phyloP scores from a whole-genome alignment of 1,140 invertebrate genomes.

The Adelges cooleyi region DNA sequence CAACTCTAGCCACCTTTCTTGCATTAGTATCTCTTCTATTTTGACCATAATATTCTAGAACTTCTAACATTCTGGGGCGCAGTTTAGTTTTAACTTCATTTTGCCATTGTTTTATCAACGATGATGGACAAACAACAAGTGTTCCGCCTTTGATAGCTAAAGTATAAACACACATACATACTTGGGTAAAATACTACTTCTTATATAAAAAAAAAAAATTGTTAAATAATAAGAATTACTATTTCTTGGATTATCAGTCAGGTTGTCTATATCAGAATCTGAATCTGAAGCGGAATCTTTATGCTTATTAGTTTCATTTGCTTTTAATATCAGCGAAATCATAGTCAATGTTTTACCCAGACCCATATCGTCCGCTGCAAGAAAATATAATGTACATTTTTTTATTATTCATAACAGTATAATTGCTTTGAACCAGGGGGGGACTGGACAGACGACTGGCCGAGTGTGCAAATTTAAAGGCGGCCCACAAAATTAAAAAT shows the following conservation, averaged over 20 bases:
- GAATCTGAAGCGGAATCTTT: slow-evolving; percentile 31
- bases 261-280: slow-evolving; percentile 35
- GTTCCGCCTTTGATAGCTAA: slow-evolving; percentile 49
- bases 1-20: slow-evolving; percentile 47
- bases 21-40: slow-evolving; percentile 56
- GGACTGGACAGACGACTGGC: too few relatives aligned
- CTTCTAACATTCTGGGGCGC: slow-evolving; percentile 47
- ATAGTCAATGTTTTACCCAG: slow-evolving; percentile 86
- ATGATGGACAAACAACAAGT: slow-evolving; percentile 80
- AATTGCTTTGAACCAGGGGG: too few relatives aligned
- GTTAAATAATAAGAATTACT: background rate
- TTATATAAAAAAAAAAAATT: too few relatives aligned
- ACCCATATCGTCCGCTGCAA: slow-evolving; percentile 87
- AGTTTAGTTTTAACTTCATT: slow-evolving; percentile 60
- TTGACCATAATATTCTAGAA: slow-evolving; percentile 68
- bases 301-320: slow-evolving; percentile 35
- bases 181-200: too few relatives aligned
- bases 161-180: slow-evolving; percentile 5
- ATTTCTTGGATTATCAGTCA: background rate
- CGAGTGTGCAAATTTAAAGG: too few relatives aligned
- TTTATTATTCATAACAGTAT: too few relatives aligned
- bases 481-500: too few relatives aligned
- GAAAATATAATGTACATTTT: slow-evolving; percentile 32
- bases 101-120: slow-evolving; percentile 74
- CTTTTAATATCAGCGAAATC: slow-evolving; percentile 62